Evolutionary conservation across 1,140 invertebrate genomes (phyloP), one percentile per base, ranked within the genome.

Genomic region (Hyles euphorbiae): DNA sequence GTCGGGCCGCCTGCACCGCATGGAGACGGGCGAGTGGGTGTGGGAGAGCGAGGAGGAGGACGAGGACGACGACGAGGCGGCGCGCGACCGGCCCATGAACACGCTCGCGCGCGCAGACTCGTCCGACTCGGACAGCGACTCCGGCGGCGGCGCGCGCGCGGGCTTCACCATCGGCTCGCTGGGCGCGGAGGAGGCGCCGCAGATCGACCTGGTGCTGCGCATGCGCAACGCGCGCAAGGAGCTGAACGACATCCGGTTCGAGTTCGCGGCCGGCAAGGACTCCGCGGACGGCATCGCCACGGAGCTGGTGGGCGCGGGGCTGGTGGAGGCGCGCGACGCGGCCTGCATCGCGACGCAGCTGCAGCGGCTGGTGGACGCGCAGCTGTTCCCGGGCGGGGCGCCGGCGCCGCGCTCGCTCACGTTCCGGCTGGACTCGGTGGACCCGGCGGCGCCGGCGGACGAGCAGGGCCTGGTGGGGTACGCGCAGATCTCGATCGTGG

Each of bases 241-340:
- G 89, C 89, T 99, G 34, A 99, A 99, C 88, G 98, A 99, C 81
- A 99, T 99, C 66, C 93, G 98, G 70, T 99, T 99, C 88, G 98
- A 99, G 85, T 99, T 98, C 89, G 94, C 95, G 3, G 93, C 96
- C n/a, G 96, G 96, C n/a, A 94, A 96, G 86, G 98, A 99, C 87
- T 96, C 96, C 0, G 94, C 98, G 0, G 97, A 99, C 87, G 98
- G 97, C 47, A 98, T 99, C 66, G 97, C 98, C 3, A 93, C 95
- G 9, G 98, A 99, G 90, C 89, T 99, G 65, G 97, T 99, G 33
- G 96, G 96, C 59, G 98, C 98, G 36, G 97, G 98, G 36, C 90
- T 99, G 49, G 97, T 99, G 22, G 97, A 98, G 82, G 94, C 94
- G 32, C 92, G 94, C 69, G 98, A 99, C 85, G 94, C 97, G 66